These are phyloP conservation scores for Pavo muticus DNA, from an alignment of 2,113 vertebrate species.

Conservation along the genomic window DNA sequence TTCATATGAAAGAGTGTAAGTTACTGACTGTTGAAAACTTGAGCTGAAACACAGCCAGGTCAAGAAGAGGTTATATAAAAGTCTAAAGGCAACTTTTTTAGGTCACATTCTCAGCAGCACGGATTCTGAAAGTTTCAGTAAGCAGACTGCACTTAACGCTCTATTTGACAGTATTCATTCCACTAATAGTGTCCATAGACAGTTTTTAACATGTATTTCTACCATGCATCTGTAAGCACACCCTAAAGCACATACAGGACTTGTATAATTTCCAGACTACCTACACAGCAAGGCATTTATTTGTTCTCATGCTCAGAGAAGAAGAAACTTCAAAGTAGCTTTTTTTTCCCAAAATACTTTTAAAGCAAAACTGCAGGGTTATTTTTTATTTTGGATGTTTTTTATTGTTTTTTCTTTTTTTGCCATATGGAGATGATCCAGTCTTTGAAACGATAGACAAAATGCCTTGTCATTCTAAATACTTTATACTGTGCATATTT, in stretches of 20 bases:
- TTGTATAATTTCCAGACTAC: not conserved
- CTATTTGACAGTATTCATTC: not conserved
- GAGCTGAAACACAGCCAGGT: conserved; percentile 68
- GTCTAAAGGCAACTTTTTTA: conserved; percentile 67
- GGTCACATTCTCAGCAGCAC: conserved; percentile 40
- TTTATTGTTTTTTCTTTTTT: not conserved
- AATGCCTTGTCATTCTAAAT: not conserved
- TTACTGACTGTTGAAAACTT: conserved; percentile 70
- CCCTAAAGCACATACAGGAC: not conserved
- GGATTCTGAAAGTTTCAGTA: conserved; percentile 50
- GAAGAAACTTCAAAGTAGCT: not conserved
- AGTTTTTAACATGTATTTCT: not conserved
- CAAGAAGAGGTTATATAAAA: conserved; percentile 69
- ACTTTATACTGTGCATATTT: not conserved
- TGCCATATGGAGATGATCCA: not conserved
- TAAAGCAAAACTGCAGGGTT: not conserved
- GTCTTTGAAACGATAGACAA: not conserved
- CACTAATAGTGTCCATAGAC: not conserved
- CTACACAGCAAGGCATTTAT: not conserved
- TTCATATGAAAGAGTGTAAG: conserved; percentile 66
- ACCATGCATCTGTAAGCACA: not conserved
- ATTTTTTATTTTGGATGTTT: not conserved
- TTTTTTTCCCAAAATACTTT: not conserved
- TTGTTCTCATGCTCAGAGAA: not conserved
- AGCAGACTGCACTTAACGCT: conserved; percentile 38